Conservation (phyloP, 2,888 invertebrate species). For the Drosophila parthenogenetica region DNA sequence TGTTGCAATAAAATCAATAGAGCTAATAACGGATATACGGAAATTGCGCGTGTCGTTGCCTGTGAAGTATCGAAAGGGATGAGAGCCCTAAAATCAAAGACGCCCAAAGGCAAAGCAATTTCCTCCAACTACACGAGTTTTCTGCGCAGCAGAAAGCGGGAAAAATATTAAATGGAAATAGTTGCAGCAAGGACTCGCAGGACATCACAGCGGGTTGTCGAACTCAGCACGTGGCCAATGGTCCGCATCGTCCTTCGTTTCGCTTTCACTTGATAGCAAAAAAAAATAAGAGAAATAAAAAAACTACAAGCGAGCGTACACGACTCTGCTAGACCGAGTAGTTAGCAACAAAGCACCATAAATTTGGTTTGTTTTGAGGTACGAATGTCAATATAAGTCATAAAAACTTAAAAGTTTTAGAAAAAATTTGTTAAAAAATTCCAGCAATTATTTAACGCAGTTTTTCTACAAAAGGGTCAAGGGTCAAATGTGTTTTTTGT, state of each 20-base stretch:
- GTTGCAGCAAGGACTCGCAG: slow-evolving; percentile 28
- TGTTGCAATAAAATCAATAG: slow-evolving; percentile 74
- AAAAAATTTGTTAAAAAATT: too few relatives aligned
- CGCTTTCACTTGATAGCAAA: slow-evolving; percentile 37
- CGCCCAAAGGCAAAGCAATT: slow-evolving; percentile 50
- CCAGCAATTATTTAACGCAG: too few relatives aligned
- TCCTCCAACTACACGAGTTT: slow-evolving; percentile 19
- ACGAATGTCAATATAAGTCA: too few relatives aligned
- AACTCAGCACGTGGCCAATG: slow-evolving; percentile 57
- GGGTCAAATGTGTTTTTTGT: too few relatives aligned
- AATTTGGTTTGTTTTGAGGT: not conserved
- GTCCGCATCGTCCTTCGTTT: slow-evolving; percentile 7
- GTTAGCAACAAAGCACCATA: not conserved
- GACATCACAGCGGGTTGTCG: slow-evolving; percentile 68
- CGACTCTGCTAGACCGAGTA: not conserved
- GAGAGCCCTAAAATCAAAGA: slow-evolving; percentile 34
- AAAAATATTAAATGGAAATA: slow-evolving; percentile 44
- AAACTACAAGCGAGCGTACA: not conserved
- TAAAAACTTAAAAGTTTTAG: too few relatives aligned
- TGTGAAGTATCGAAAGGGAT: not conserved
- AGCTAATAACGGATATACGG: slow-evolving; percentile 78
- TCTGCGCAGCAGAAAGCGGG: slow-evolving; percentile 9
- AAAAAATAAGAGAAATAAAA: slow-evolving; percentile 6
- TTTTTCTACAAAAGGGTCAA: too few relatives aligned
- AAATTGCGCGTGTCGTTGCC: slow-evolving; percentile 60